Conservation (phyloP, 2,888 invertebrate species). For the Calliphora vomitoria region DNA sequence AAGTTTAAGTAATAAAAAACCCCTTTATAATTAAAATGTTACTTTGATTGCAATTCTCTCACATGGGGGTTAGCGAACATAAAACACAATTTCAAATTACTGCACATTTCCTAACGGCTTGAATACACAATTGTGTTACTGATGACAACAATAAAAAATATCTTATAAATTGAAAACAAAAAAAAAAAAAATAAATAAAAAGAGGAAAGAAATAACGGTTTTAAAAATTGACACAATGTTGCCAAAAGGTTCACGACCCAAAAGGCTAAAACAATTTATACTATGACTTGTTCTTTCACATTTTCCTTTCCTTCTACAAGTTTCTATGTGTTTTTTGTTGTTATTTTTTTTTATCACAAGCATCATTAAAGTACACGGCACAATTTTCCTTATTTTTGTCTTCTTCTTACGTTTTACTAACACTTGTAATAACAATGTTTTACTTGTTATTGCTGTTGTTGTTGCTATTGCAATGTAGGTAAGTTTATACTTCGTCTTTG, state of each 20-base stretch:
- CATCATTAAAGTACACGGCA: slow-evolving; percentile 56
- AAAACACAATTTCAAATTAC: not conserved
- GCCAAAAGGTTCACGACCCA: slow-evolving; percentile 74
- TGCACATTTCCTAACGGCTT: not conserved
- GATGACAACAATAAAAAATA: slow-evolving; percentile 26
- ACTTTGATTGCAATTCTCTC: too few species aligned
- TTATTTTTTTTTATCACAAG: slow-evolving; percentile 48
- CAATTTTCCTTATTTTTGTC: slow-evolving; percentile 31
- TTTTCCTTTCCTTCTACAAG: slow-evolving; percentile 14
- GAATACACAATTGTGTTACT: not conserved
- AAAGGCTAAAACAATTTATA: slow-evolving; percentile 65
- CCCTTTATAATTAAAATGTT: too few species aligned
- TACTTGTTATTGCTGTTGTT: slow-evolving; percentile 35
- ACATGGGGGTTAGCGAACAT: too few species aligned
- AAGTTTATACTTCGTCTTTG: slow-evolving; percentile 28
- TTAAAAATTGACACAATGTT: slow-evolving; percentile 71
- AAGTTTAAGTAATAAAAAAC: too few species aligned
- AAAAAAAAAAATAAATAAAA: too few species aligned
- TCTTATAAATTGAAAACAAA: slow-evolving; percentile 34
- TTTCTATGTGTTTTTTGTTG: slow-evolving; percentile 4
- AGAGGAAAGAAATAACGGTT: slow-evolving; percentile 46
- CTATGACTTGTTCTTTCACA: slow-evolving; percentile 58
- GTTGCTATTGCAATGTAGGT: not conserved
- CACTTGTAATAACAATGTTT: slow-evolving; percentile 6
- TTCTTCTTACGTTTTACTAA: slow-evolving; percentile 20